These are phyloP conservation scores for Synchiropus splendidus DNA, from an alignment of 2,113 vertebrate species.

Conservation along the genomic window DNA sequence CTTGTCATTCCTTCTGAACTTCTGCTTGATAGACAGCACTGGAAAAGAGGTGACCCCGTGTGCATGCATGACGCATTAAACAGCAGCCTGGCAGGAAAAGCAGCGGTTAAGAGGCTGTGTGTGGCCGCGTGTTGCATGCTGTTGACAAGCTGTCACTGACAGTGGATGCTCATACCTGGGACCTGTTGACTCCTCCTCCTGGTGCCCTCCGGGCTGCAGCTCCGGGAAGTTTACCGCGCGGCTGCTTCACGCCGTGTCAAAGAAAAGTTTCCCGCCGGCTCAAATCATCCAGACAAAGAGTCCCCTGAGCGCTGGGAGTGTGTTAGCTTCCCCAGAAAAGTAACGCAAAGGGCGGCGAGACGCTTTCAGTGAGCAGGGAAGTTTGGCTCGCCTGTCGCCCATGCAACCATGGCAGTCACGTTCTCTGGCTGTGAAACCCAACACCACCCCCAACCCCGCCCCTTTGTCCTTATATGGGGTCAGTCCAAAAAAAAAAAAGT, in stretches of 20 bases:
- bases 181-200: constrained; percentile 76
- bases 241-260: no score
- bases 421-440: constrained; percentile 55
- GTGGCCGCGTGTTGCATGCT: constrained; percentile 31
- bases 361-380: constrained; percentile 36
- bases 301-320: constrained; percentile 10
- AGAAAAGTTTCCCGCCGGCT: constrained; percentile 20
- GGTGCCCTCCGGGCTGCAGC: constrained; percentile 27
- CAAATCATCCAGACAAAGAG: constrained; percentile 32
- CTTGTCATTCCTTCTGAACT: no score
- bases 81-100: no score
- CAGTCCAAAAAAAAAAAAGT: constrained; percentile 34
- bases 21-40: no score
- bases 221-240: constrained; percentile 47
- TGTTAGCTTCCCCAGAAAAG: neutral
- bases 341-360: constrained; percentile 15
- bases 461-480: constrained; percentile 39
- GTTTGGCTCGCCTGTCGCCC: constrained; percentile 41
- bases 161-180: constrained; percentile 59
- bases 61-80: no score
- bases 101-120: no score
- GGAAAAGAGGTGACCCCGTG: no score
- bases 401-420: constrained; percentile 65
- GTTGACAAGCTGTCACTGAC: constrained; percentile 49
- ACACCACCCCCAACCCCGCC: constrained; percentile 51